Evolutionary conservation across 2,888 invertebrate genomes (phyloP).

Genomic region (Amblyjoppa fuscipennis): DNA sequence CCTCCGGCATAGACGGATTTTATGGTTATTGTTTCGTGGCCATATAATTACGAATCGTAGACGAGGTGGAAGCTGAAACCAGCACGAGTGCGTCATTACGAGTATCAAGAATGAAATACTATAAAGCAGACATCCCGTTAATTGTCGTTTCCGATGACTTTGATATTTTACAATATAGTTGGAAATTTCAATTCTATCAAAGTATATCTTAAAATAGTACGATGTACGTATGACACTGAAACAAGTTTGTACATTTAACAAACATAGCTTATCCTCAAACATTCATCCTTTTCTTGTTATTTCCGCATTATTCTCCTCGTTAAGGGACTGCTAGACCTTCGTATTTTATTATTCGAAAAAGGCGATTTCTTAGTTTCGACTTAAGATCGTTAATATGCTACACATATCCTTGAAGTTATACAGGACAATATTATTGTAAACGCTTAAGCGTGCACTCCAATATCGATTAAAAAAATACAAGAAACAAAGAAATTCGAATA

Average conservation of each 20-base stretch:
- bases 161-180: background rate
- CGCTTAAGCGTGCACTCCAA: no score
- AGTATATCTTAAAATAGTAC: background rate
- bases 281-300: background rate
- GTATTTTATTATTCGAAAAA: no score
- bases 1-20: background rate
- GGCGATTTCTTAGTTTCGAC: no score
- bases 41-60: background rate
- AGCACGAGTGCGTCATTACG: background rate
- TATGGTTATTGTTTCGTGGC: conserved; percentile 8
- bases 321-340: no score
- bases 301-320: no score
- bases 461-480: no score
- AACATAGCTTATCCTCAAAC: background rate
- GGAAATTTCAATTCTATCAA: background rate
- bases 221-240: background rate
- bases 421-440: no score
- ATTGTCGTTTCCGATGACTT: background rate
- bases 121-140: background rate
- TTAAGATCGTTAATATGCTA: no score
- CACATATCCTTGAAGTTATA: no score
- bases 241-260: background rate
- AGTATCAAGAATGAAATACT: background rate
- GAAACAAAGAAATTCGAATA: no score
- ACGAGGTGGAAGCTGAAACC: background rate